Conservation (phyloP, 2,888 invertebrate genomes). For the Isotomurus palustris region DNA sequence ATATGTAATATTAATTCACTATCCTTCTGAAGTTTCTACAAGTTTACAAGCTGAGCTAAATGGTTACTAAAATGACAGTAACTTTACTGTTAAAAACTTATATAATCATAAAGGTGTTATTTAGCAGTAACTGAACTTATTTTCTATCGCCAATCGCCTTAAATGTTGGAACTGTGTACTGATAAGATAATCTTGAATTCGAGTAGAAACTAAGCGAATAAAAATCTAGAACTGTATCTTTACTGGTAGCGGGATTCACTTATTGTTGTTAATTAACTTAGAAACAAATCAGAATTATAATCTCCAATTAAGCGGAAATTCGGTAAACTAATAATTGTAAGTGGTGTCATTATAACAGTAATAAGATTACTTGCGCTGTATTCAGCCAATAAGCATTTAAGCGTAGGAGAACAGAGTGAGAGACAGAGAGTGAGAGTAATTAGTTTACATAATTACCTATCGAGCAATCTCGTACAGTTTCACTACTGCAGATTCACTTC, state of each 20-base stretch:
- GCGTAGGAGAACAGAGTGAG: conserved; percentile 30
- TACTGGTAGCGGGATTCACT: too few species aligned
- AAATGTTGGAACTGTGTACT: conserved; percentile 16
- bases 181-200: neutral
- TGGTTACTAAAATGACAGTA: neutral
- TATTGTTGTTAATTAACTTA: too few species aligned
- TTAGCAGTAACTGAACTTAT: neutral
- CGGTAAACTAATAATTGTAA: conserved; percentile 1
- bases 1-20: neutral
- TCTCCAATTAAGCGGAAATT: neutral
- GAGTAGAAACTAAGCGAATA: too few species aligned
- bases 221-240: too few species aligned
- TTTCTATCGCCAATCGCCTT: conserved; percentile 5
- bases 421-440: conserved; percentile 41
- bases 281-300: too few species aligned
- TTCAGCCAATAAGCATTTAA: neutral
- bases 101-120: neutral
- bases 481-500: neutral
- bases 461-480: neutral
- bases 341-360: conserved; percentile 1
- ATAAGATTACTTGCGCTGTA: neutral
- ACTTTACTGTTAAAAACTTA: neutral
- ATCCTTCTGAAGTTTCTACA: neutral
- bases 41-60: neutral
- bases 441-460: conserved; percentile 15